Percentiles rank a stretch among this genome's conserved stretches.
Evolutionary conservation across 2,888 invertebrate species (phyloP).

Genomic region (Hetaerina titia): DNA sequence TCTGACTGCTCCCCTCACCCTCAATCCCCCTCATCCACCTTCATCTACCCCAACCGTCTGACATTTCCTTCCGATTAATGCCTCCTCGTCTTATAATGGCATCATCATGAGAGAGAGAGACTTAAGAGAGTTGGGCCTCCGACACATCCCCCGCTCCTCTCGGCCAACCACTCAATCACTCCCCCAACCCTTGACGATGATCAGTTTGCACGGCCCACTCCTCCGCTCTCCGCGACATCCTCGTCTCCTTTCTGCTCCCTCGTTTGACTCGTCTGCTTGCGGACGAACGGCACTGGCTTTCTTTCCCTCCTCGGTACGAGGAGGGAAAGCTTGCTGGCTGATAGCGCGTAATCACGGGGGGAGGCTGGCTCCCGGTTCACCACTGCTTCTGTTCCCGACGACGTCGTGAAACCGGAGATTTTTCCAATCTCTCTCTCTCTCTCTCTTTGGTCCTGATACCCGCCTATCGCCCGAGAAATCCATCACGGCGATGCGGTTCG

Average conservation of each 20-base stretch:
- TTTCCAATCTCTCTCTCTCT: too few species aligned
- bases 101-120: neutral
- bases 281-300: too few species aligned
- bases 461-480: too few species aligned
- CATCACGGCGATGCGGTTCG: too few species aligned
- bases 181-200: neutral
- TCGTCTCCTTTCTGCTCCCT: neutral
- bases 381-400: too few species aligned
- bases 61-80: conserved; percentile 1
- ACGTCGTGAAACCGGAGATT: too few species aligned
- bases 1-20: neutral
- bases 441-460: too few species aligned
- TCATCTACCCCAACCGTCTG: neutral
- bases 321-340: too few species aligned
- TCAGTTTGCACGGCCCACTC: neutral
- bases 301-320: too few species aligned
- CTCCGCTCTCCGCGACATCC: neutral
- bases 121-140: neutral
- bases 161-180: neutral
- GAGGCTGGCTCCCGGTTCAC: too few species aligned
- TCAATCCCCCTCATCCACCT: neutral
- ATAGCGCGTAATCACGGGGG: too few species aligned
- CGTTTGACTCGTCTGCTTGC: neutral
- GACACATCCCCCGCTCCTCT: neutral
- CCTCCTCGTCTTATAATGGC: conserved; percentile 19